Base-by-base conservation (phyloP, 1,140 invertebrate species). In the Drosophila hydei region DNA sequence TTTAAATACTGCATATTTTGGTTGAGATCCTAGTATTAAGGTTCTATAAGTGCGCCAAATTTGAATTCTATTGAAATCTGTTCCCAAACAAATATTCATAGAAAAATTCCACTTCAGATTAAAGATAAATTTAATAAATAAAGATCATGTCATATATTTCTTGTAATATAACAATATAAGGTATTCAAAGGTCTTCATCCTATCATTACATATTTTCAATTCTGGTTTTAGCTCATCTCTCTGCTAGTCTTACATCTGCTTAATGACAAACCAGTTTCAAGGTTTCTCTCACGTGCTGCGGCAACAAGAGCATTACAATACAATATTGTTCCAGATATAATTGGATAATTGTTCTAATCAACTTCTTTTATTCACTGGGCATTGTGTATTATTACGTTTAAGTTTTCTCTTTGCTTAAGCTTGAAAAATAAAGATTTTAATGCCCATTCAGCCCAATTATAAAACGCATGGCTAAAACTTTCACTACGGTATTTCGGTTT, bases 181-280 rank as follows among this genome's bases (percentile, higher is more conserved):
- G 52, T 71, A 71, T 71, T 38, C 16, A 1, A 8, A 9, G 58
- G 68, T 71, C 68, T 52, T 19, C n/a, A 23, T 7, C 27, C 18
- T 25, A 43, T 30, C 5, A 21, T 27, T 18, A 9, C 18, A 16
- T n/a, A 25, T 33, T n/a, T n/a, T 33, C 33, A 21, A 54, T 50
- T 55, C 52, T 45, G 42, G 52, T 65, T 71, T 71, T 8, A 48
- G 51, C 60, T 50, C 72, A 72, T 60, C 69, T 73, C 51, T 42
- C 40, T 25, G 43, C 43, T 12, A 38, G 38, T 60, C 43, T 75
- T 38, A 48, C 72, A 60, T 65, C 60, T 58, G 38, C 60, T 55
- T 61, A 45, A 61, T 33, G 30, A 33, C 50, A 68, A 85, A 87
- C 80, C 80, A 73, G 80, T 85, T 85, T 81, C 18, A 16, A 51